Evolutionary conservation across 64 coral and sea anemone genomes (phyloP), one percentile per base, ranked within the genome.

Genomic region (Montipora foliosa): DNA sequence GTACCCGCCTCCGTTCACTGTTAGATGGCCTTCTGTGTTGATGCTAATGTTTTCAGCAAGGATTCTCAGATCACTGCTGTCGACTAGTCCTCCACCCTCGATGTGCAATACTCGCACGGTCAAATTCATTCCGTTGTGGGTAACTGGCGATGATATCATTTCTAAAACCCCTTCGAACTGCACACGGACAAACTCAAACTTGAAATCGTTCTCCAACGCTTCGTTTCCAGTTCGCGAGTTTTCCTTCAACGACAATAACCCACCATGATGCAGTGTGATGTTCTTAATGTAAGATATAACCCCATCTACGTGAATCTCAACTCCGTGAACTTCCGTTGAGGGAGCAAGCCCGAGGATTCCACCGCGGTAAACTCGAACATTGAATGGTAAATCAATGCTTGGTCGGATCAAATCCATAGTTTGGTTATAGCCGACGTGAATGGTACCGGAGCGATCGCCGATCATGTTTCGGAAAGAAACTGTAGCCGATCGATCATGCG

Each of bases 401-500:
- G 90, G 74, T 60, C 98, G 95, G 9, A 92, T 92, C 70, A 99
- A 84, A 76, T 99, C 95, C 98, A 99, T 96, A 3, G 92, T 96
- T 74, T 99, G 98, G 75, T 94, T 96, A 44, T 89, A 80, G 25
- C 89, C 98, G 51, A 99, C 52, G 67, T 99, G 98, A 75, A 99
- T 78, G 25, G 98, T 99, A 8, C 98, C 92, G 10, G 91, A 94
- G 45, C 98, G 95, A 92, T 99, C 98, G 58, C 98, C 98, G 49
- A 99, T 99, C 98, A 99, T 99, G 44, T 99, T 91, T 58, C 95
- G 95, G 77, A 99, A 99, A 49, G 71, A 88, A 81, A 99, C 66
- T 55, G 95, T 80, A 3, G 98, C 94, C 19, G 90, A 83, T 6
- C 80, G 77, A 67, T 89, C 87, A 45, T 94, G 79, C 3, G 95